A percentile compares a stretch with the other conserved stretches of the same genome.
These are phyloP conservation scores for Menidia beryllina DNA, from an alignment of 2,113 vertebrate species.

Conservation along the genomic window DNA sequence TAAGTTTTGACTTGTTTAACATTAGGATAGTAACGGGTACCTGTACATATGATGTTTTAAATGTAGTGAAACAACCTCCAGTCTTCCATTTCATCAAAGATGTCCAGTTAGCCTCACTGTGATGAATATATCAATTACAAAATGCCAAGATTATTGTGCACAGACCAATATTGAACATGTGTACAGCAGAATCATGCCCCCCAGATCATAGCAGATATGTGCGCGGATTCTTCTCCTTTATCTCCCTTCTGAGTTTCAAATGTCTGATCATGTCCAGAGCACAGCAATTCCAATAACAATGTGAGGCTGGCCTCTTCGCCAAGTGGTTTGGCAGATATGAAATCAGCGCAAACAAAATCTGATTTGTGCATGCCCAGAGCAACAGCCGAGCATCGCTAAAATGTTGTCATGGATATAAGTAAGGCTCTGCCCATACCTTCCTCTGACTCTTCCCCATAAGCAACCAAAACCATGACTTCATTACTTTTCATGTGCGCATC, in stretches of 20 bases:
- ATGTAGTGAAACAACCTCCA: no score
- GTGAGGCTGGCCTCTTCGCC: conserved; percentile 50
- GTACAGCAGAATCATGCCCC: conserved; percentile 37
- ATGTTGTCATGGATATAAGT: conserved; percentile 27
- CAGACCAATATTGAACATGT: conserved; percentile 24
- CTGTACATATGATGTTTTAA: no score
- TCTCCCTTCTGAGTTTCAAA: conserved; percentile 56
- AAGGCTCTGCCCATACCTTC: conserved; percentile 10
- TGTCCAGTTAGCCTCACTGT: conserved; percentile 6
- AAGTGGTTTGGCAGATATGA: conserved; percentile 69
- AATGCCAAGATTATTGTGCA: neutral
- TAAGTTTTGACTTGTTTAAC: no score
- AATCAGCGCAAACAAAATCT: conserved; percentile 59
- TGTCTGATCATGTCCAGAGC: conserved; percentile 67
- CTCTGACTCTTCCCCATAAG: neutral
- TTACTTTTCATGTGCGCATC: neutral
- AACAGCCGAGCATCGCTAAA: conserved; percentile 30
- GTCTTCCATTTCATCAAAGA: neutral
- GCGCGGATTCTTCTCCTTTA: conserved; percentile 49
- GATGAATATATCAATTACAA: conserved; percentile 1
- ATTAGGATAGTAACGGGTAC: no score
- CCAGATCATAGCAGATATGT: conserved; percentile 41
- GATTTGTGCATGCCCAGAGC: conserved; percentile 52
- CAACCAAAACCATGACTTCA: neutral
- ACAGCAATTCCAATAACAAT: conserved; percentile 62